Percentiles rank a stretch among this genome's conserved stretches.
phyloP scores from a whole-genome alignment of 1,140 invertebrate genomes.

The Bombus terrestris region DNA sequence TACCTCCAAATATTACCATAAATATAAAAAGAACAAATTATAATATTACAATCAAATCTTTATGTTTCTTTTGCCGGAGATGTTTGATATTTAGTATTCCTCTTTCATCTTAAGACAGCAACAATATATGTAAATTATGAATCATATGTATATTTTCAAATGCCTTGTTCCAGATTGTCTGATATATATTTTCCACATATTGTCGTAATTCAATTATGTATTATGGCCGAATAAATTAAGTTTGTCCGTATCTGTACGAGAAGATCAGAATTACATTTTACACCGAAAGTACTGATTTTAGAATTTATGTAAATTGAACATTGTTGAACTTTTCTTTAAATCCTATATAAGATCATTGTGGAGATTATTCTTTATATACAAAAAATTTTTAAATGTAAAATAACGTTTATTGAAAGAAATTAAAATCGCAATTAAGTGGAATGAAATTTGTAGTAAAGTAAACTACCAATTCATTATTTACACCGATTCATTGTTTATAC shows the following conservation, averaged over 20 bases:
- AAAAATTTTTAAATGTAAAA: too few relatives aligned
- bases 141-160: too few relatives aligned
- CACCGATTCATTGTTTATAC: neutral
- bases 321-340: neutral
- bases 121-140: too few relatives aligned
- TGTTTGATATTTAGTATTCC: too few relatives aligned
- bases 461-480: neutral
- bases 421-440: neutral
- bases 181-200: neutral
- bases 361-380: neutral
- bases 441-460: neutral
- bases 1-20: too few relatives aligned
- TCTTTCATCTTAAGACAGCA: too few relatives aligned
- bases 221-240: neutral
- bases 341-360: neutral
- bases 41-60: too few relatives aligned
- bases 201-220: neutral
- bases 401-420: neutral
- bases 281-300: neutral
- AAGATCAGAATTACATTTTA: neutral
- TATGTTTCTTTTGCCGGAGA: too few relatives aligned
- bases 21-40: too few relatives aligned
- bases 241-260: neutral
- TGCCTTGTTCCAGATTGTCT: too few relatives aligned
- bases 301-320: neutral